A percentile compares a stretch with the other conserved stretches of the same genome.
Conservation (phyloP, 1,140 invertebrate genomes). For the Cephus cinctus region DNA sequence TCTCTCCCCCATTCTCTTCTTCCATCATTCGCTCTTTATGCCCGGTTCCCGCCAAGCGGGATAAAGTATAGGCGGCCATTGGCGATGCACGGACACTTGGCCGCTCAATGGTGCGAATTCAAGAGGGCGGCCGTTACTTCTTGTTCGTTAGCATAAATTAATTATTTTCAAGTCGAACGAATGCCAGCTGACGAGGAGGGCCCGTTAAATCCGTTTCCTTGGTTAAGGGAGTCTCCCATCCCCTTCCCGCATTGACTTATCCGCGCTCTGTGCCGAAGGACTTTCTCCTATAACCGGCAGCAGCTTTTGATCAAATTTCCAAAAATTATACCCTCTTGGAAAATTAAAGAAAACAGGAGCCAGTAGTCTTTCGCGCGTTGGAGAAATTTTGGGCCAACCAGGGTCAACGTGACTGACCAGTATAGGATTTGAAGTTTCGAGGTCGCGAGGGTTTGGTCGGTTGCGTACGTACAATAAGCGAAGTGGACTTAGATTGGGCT, state of each 20-base stretch:
- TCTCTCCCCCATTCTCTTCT: too few species aligned
- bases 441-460: conserved; percentile 33
- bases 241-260: too few species aligned
- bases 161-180: conserved; percentile 45
- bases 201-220: conserved; percentile 22
- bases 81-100: conserved; percentile 54
- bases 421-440: conserved; percentile 34
- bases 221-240: conserved; percentile 2
- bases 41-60: too few species aligned
- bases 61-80: too few species aligned
- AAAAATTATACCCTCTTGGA: too few species aligned
- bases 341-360: neutral
- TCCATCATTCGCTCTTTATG: too few species aligned
- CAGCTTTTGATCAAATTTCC: too few species aligned
- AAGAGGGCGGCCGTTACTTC: conserved; percentile 55
- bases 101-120: conserved; percentile 56
- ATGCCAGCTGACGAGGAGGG: conserved; percentile 38
- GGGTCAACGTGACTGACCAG: conserved; percentile 8
- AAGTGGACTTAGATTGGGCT: conserved; percentile 54
- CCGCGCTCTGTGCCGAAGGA: too few species aligned
- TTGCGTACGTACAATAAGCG: conserved; percentile 40
- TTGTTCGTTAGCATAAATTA: conserved; percentile 57
- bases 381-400: neutral
- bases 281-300: too few species aligned
- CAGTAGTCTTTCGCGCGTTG: neutral